These are phyloP conservation scores for Caenorhabditis becei DNA, from an alignment of 2,888 invertebrate genomes.

Conservation along the genomic window DNA sequence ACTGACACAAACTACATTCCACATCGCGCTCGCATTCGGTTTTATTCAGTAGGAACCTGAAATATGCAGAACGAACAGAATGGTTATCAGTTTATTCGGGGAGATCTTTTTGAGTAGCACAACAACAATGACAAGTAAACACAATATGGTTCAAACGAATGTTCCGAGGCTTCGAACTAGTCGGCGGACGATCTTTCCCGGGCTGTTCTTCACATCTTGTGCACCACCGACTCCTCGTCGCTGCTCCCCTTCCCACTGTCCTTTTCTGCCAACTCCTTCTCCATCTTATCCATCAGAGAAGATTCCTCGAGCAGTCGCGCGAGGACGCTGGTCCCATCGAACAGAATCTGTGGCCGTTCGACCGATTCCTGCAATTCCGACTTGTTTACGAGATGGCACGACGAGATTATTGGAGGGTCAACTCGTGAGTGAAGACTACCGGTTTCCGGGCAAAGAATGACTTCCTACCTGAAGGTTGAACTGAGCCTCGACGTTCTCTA, in stretches of 20 bases:
- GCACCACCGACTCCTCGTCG: conserved; percentile 47
- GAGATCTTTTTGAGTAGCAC: conserved; percentile 32
- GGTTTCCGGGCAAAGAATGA: conserved; percentile 24
- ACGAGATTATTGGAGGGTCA: conserved; percentile 4
- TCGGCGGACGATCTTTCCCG: conserved; percentile 17
- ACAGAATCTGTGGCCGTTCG: conserved; percentile 38
- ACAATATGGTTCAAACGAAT: conserved; percentile 30
- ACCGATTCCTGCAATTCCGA: conserved; percentile 29
- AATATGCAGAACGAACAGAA: neutral
- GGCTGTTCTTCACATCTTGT: conserved; percentile 42
- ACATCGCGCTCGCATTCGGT: neutral
- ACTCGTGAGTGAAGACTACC: conserved; percentile 16
- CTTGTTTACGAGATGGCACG: neutral
- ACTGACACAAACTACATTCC: neutral
- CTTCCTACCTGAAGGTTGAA: conserved; percentile 31
- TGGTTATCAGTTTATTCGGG: conserved; percentile 20
- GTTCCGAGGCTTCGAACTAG: conserved; percentile 33
- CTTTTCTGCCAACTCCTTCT: conserved; percentile 25
- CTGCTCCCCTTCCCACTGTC: conserved; percentile 61
- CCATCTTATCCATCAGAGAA: conserved; percentile 25
- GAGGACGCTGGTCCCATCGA: conserved; percentile 38
- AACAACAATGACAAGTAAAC: conserved; percentile 14
- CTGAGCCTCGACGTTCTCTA: conserved; percentile 21
- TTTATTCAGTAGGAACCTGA: neutral
- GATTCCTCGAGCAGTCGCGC: conserved; percentile 54